A percentile compares a stretch with the other conserved stretches of the same genome.
phyloP scores from a whole-genome alignment of 2,888 invertebrate genomes.

The Zaprionus lineosus region DNA sequence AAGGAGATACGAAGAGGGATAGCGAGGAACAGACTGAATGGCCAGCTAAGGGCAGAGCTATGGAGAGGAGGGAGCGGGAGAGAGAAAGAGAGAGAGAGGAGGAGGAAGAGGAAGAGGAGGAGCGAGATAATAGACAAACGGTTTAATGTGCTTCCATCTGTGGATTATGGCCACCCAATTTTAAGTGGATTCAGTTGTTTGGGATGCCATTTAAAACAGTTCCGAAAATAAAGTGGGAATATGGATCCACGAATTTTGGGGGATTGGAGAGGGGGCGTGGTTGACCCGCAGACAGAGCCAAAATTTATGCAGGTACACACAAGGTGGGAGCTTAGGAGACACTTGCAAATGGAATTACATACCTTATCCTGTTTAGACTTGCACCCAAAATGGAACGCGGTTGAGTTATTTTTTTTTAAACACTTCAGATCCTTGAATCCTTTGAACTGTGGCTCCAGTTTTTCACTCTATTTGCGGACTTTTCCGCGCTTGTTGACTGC shows the following conservation, averaged over 20 bases:
- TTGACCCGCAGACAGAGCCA: no score
- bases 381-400: no score
- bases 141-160: conserved; percentile 24
- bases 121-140: neutral
- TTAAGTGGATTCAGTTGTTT: conserved; percentile 37
- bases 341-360: conserved; percentile 1
- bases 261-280: conserved; percentile 2
- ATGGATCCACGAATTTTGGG: conserved; percentile 1
- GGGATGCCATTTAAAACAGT: conserved; percentile 21
- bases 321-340: conserved; percentile 16
- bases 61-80: neutral
- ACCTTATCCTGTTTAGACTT: neutral
- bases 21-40: neutral
- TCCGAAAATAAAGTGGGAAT: conserved; percentile 19
- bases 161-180: conserved; percentile 18
- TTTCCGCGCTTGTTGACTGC: no score
- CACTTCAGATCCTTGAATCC: no score
- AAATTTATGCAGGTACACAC: conserved; percentile 35
- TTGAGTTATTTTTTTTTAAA: no score
- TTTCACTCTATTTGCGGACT: no score
- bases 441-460: no score
- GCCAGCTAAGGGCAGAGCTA: no score
- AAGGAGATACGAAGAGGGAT: neutral
- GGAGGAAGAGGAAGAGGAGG: conserved; percentile 3
- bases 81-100: conserved; percentile 5